Evolutionary conservation across 2,113 vertebrate genomes (phyloP), one percentile per base, ranked within the genome.

Genomic region (Gambusia affinis): DNA sequence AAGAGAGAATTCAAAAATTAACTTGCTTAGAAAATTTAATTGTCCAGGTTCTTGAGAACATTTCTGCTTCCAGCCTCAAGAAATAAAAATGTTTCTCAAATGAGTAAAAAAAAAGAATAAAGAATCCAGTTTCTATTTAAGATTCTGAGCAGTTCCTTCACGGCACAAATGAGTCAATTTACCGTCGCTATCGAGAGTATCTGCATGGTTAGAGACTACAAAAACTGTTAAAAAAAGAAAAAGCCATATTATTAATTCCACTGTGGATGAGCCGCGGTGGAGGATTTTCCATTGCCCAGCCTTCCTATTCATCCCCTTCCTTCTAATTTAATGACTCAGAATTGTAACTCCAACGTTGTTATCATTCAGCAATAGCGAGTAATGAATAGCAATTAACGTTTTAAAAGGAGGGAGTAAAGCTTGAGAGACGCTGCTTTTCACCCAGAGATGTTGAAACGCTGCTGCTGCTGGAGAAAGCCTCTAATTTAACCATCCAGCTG

Each of bases 311-410:
- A 81, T 71, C 78, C 80, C 75, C 71, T 80, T 79, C 79, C 78
- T 84, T 82, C 86, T 89, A 87, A 90, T 91, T 85, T 89, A 92
- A 91, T 90, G 90, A 92, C 83, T 91, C 84, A 83, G 88, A 92
- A 88, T 90, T 89, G 90, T 92, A 88, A 85, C 84, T 89, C 88
- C 88, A 83, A 85, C 91, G 84, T 88, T 91, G 90, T 91, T 91
- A 88, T 91, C 90, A 81, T 87, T 88, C 86, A 82, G 91, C 91
- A 89, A 85, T 87, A 83, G 87, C 83, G 75, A 86, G 90, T 89
- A 89, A 90, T 92, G 91, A 90, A 89, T 84, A 87, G 90, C 90
- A 91, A 92, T 91, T 91, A 91, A 81, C 29, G 70, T 79, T 84
- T 80, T 88, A 81, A 85, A 89, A 90, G 86, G 87, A 84, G 81